Evolutionary conservation across 2,888 invertebrate genomes (phyloP).

Genomic region (Pachliopta kotzebuea): DNA sequence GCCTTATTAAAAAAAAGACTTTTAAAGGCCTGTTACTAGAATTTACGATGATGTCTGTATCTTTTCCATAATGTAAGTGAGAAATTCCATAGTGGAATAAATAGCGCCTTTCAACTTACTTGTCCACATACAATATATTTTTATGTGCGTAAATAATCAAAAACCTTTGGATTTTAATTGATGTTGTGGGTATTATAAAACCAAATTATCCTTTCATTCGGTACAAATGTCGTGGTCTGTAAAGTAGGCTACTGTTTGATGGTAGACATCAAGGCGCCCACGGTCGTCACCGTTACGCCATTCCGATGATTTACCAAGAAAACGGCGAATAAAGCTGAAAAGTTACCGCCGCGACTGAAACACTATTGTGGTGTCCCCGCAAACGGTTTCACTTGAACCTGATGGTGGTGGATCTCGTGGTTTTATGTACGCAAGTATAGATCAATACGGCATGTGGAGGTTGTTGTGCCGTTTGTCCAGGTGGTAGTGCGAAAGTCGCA

Average conservation of each 20-base stretch:
- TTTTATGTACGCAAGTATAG: background rate
- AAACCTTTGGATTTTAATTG: too few relatives aligned
- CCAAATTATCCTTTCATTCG: too few relatives aligned
- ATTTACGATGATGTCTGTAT: too few relatives aligned
- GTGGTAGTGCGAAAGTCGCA: background rate
- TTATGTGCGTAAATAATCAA: too few relatives aligned
- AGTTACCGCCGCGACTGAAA: slow-evolving; percentile 31
- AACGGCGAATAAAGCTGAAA: slow-evolving; percentile 33
- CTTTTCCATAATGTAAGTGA: too few relatives aligned
- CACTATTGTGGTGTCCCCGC: slow-evolving; percentile 19
- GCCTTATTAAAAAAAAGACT: too few relatives aligned
- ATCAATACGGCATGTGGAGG: background rate
- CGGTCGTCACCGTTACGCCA: slow-evolving; percentile 33
- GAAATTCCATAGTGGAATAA: too few relatives aligned
- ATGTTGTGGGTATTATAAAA: too few relatives aligned
- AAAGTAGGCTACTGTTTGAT: slow-evolving; percentile 36
- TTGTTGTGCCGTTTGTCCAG: background rate
- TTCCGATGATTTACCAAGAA: slow-evolving; percentile 36
- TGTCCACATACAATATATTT: too few relatives aligned
- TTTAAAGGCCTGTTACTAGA: too few relatives aligned
- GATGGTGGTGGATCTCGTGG: background rate
- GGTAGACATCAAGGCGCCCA: slow-evolving; percentile 50
- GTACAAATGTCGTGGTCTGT: too few relatives aligned
- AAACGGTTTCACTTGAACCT: slow-evolving; percentile 11
- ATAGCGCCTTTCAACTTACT: too few relatives aligned